These are phyloP conservation scores for Drosophila anceps DNA, from an alignment of 2,888 invertebrate genomes.

Conservation along the genomic window DNA sequence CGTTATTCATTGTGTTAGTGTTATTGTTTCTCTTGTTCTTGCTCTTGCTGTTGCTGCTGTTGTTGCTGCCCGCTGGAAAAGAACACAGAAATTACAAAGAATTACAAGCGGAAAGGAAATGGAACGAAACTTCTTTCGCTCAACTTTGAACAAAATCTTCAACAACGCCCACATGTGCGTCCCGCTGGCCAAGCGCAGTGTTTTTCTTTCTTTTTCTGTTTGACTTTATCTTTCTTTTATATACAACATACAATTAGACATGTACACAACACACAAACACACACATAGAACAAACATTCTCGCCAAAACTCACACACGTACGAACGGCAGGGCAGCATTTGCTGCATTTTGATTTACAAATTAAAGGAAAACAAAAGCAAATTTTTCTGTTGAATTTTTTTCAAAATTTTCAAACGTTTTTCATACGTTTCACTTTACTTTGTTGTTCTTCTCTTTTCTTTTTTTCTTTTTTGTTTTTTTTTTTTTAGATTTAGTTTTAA, in stretches of 20 bases:
- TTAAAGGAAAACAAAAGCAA: constrained; percentile 61
- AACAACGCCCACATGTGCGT: constrained; percentile 21
- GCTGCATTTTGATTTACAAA: constrained; percentile 35
- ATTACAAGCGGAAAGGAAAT: constrained; percentile 58
- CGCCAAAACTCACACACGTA: constrained; percentile 6
- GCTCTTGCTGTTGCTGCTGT: not conserved
- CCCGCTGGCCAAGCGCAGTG: constrained; percentile 40
- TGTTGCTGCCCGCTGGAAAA: constrained; percentile 48
- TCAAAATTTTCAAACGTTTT: constrained; percentile 50
- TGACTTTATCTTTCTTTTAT: constrained; percentile 5
- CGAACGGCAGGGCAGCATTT: constrained; percentile 13
- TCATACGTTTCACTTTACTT: constrained; percentile 61
- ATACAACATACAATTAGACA: constrained; percentile 46
- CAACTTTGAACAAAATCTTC: constrained; percentile 14
- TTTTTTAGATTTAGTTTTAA: constrained; percentile 48
- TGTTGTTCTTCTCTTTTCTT: constrained; percentile 47
- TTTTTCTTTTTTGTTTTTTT: constrained; percentile 40
- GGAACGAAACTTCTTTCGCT: constrained; percentile 35
- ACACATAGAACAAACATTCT: constrained; percentile 9
- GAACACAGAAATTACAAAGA: constrained; percentile 51
- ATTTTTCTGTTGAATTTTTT: constrained; percentile 39
- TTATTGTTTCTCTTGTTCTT: constrained; percentile 8
- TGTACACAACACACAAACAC: constrained; percentile 19
- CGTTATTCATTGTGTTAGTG: constrained; percentile 22
- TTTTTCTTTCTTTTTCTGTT: not conserved